Evolutionary conservation across 2,888 invertebrate genomes (phyloP).

Genomic region (Torymus auratus): DNA sequence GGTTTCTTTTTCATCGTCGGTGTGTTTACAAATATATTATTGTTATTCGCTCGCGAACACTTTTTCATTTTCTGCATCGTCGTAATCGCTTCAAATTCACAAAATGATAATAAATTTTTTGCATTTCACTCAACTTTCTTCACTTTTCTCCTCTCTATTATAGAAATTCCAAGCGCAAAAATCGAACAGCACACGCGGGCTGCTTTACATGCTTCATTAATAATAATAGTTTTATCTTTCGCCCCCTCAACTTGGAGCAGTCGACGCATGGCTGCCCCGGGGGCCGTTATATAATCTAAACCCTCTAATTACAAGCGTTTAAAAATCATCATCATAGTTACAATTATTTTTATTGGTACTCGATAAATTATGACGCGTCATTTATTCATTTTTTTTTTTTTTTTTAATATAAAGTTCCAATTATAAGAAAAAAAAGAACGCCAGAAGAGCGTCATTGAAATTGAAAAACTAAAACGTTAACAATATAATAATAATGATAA

Average conservation of each 20-base stretch:
- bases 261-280: slow-evolving; percentile 17
- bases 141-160: not conserved
- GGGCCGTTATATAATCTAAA: slow-evolving; percentile 28
- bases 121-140: slow-evolving; percentile 8
- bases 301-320: slow-evolving; percentile 46
- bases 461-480: slow-evolving; percentile 54
- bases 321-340: slow-evolving; percentile 15
- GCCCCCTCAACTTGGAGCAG: slow-evolving; percentile 7
- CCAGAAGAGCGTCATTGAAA: slow-evolving; percentile 42
- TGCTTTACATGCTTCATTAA: slow-evolving; percentile 33
- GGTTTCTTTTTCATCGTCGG: slow-evolving; percentile 19
- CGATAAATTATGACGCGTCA: slow-evolving; percentile 35
- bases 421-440: slow-evolving; percentile 48
- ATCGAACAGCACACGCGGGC: slow-evolving; percentile 23
- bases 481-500: slow-evolving; percentile 53
- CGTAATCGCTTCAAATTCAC: no score
- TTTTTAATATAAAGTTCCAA: slow-evolving; percentile 51
- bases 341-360: not conserved
- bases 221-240: slow-evolving; percentile 25
- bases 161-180: slow-evolving; percentile 33
- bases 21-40: slow-evolving; percentile 42
- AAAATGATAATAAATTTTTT: slow-evolving; percentile 29
- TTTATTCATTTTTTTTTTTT: slow-evolving; percentile 41
- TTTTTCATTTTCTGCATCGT: slow-evolving; percentile 14
- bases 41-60: slow-evolving; percentile 51